Evolutionary conservation across 2,888 invertebrate genomes (phyloP).

Genomic region (Choreutis nemorana): DNA sequence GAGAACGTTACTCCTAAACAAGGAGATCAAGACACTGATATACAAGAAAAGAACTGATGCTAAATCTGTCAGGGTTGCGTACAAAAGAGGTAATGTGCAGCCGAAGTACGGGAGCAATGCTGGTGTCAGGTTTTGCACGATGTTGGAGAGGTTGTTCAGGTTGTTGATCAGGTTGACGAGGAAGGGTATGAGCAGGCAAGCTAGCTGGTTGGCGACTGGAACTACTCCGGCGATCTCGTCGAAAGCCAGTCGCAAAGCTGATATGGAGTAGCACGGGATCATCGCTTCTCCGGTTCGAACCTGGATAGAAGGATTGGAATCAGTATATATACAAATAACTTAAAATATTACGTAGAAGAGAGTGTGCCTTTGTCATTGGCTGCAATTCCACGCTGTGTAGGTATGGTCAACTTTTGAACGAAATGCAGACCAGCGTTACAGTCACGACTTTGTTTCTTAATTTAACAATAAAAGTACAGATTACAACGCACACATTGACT

Average conservation of each 20-base stretch:
- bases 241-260: slow-evolving; percentile 45
- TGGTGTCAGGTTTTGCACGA: slow-evolving; percentile 51
- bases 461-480: too few relatives aligned
- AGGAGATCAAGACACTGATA: slow-evolving; percentile 46
- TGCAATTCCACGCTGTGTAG: too few relatives aligned
- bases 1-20: slow-evolving; percentile 48
- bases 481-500: too few relatives aligned
- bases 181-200: slow-evolving; percentile 45
- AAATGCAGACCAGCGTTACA: too few relatives aligned
- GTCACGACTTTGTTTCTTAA: too few relatives aligned
- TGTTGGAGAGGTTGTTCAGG: slow-evolving; percentile 49
- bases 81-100: slow-evolving; percentile 43
- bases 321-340: too few relatives aligned
- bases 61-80: slow-evolving; percentile 49
- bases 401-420: too few relatives aligned
- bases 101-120: slow-evolving; percentile 52
- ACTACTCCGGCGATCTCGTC: slow-evolving; percentile 48
- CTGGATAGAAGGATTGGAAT: slow-evolving; percentile 28
- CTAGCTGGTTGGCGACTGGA: slow-evolving; percentile 47
- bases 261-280: slow-evolving; percentile 53
- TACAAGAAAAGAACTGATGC: slow-evolving; percentile 52
- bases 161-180: slow-evolving; percentile 52
- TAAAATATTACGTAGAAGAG: too few relatives aligned
- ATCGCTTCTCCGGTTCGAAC: slow-evolving; percentile 35
- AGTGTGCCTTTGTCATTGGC: too few relatives aligned